A percentile compares a stretch with the other conserved stretches of the same genome.
Conservation (phyloP, 1,140 invertebrate species). For the Adoxophyes honmai region DNA sequence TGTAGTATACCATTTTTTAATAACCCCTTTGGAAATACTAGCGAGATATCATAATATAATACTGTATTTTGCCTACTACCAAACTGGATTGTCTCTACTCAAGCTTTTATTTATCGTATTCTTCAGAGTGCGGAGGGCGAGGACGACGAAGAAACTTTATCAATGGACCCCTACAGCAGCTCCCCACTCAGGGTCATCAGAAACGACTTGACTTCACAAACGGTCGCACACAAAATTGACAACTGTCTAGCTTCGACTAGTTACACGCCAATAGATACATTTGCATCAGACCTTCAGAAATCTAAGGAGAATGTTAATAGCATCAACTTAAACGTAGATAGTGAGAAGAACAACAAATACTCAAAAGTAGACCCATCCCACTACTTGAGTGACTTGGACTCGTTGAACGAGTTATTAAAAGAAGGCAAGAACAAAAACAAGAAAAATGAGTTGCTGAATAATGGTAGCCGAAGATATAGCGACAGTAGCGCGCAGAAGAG, state of each 20-base stretch:
- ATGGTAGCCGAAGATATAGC: conserved; percentile 59
- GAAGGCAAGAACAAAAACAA: conserved; percentile 42
- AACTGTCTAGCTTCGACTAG: conserved; percentile 33
- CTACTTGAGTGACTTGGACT: conserved; percentile 40
- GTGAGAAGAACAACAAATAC: conserved; percentile 48
- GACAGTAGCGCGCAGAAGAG: conserved; percentile 59
- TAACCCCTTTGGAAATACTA: no score
- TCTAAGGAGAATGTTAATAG: conserved; percentile 62
- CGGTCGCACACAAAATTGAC: conserved; percentile 20
- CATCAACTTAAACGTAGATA: conserved; percentile 61
- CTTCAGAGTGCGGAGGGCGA: conserved; percentile 69
- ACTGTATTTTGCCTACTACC: no score
- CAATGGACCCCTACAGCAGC: conserved; percentile 60
- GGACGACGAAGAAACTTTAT: conserved; percentile 77
- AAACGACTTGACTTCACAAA: conserved; percentile 50
- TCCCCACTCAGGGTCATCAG: conserved; percentile 52
- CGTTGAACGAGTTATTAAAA: conserved; percentile 49
- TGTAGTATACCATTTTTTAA: no score
- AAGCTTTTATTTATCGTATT: no score
- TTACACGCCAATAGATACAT: conserved; percentile 38
- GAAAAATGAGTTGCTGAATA: conserved; percentile 47
- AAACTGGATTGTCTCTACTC: no score
- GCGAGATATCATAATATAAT: no score
- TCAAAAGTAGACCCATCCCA: conserved; percentile 39
- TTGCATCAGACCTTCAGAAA: conserved; percentile 52